Conservation (phyloP, 2,797 vertebrate genomes). For the Pyrocephalus nanus region DNA sequence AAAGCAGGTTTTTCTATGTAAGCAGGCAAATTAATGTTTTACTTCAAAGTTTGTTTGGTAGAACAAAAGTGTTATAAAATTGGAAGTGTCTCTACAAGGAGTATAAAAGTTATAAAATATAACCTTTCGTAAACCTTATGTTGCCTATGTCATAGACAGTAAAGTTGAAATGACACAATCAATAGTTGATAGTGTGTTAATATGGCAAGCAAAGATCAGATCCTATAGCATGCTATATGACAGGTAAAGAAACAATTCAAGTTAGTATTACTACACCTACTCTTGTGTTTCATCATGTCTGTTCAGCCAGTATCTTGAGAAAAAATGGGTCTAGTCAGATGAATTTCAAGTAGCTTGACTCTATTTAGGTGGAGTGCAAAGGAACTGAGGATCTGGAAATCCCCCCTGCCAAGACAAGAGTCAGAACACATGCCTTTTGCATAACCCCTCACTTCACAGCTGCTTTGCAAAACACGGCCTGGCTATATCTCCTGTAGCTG, state of each 20-base stretch:
- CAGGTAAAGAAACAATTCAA: neutral
- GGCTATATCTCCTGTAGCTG: neutral
- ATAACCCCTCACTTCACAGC: slow-evolving; percentile 43
- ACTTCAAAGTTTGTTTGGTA: neutral
- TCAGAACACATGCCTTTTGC: slow-evolving; percentile 34
- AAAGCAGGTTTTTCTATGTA: slow-evolving; percentile 31
- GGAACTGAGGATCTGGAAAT: slow-evolving; percentile 10
- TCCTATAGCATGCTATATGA: neutral
- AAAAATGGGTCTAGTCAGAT: neutral
- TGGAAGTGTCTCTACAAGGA: neutral
- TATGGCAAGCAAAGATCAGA: neutral
- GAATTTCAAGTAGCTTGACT: slow-evolving; percentile 16
- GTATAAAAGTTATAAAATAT: neutral
- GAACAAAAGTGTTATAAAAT: neutral
- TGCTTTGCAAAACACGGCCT: slow-evolving; percentile 28
- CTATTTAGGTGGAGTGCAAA: neutral
- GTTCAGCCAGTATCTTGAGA: neutral
- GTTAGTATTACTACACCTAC: neutral
- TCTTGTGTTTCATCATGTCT: neutral
- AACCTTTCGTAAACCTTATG: neutral
- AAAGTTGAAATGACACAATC: neutral
- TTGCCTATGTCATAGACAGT: neutral
- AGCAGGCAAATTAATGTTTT: neutral
- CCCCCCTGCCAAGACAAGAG: neutral
- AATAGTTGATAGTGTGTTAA: neutral